Evolutionary conservation across 2,113 vertebrate genomes (phyloP), one percentile per base, ranked within the genome.

Genomic region (Ictalurus furcatus): DNA sequence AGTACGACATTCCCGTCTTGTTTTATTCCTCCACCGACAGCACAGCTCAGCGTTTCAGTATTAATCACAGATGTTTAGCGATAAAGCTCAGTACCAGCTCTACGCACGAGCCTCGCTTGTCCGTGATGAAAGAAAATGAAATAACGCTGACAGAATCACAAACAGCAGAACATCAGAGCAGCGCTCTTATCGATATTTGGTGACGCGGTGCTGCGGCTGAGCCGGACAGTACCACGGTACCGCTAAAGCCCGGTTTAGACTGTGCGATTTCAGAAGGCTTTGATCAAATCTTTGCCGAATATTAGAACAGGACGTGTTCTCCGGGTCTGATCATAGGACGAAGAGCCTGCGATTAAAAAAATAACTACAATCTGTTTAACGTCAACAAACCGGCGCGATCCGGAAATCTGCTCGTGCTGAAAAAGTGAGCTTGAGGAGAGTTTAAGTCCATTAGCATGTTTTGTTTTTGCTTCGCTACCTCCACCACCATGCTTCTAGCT

Each of bases 21-120:
- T 4, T n/a, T 17, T 71, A 30, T 21, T 69, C 48, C 56, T 40
- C 54, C 48, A 65, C 74, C 59, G 44, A 34, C 44, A 2, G 54
- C 16, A 11, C 54, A 28, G 71, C 52, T 67, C 28, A 69, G 79
- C 52, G 23, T 87, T 54, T 87, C 58, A 37, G 9, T 6, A 84
- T 87, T 34, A 69, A 88, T 80, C 71, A 23, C 17, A 28, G 67
- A 78, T 54, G 65, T 28, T 59, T 63, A 79, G 58, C 58, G 63
- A 37, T 56, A 7, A 71, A 88, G 5, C 37, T 56, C 30, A 48
- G 28, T 23, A 83, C 11, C 63, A 28, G 44, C n/a, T 37, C 87
- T 25, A 37, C 34, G 28, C 85, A 25, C 73, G 11, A n/a, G 40
- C 34, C 25, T 30, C 37, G 17, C 21, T 19, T 17, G 6, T 78